phyloP scores from a whole-genome alignment of 2,797 vertebrate genomes.

The Channallabes apus region DNA sequence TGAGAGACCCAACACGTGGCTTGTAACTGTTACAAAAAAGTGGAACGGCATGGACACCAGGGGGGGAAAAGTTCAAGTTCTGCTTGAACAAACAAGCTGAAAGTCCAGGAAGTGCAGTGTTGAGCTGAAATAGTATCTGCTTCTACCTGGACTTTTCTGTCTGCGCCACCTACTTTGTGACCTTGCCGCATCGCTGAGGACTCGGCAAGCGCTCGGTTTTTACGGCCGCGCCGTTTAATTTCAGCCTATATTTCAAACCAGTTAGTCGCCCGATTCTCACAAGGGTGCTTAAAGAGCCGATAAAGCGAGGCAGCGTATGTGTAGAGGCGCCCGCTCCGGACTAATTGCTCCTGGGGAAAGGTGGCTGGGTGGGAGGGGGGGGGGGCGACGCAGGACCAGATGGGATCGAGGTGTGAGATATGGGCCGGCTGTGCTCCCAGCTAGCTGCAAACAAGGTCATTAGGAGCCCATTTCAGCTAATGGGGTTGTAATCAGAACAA shows the following conservation, averaged over 20 bases:
- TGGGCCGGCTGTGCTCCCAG: conserved; percentile 47
- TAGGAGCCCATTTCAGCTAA: conserved; percentile 71
- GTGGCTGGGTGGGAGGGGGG: background rate
- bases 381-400: conserved; percentile 29
- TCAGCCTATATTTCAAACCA: background rate
- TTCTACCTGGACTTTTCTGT: background rate
- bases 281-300: conserved; percentile 4
- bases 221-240: conserved; percentile 1
- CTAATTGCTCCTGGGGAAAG: conserved; percentile 24
- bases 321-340: background rate
- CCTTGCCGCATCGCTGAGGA: background rate
- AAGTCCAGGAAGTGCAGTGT: conserved; percentile 5
- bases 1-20: background rate
- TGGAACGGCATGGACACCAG: background rate
- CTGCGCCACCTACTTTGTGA: conserved; percentile 6
- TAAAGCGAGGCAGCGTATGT: conserved; percentile 8
- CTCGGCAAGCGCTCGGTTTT: background rate
- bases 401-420: conserved; percentile 48
- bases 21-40: background rate
- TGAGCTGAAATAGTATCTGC: background rate
- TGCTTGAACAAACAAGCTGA: conserved; percentile 7
- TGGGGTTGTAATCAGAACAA: conserved; percentile 69
- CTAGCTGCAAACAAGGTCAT: conserved; percentile 67
- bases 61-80: background rate
- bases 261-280: background rate